A percentile compares a stretch with the other conserved stretches of the same genome.
Evolutionary conservation across 2,888 invertebrate genomes (phyloP).

Genomic region (Seira ritae): DNA sequence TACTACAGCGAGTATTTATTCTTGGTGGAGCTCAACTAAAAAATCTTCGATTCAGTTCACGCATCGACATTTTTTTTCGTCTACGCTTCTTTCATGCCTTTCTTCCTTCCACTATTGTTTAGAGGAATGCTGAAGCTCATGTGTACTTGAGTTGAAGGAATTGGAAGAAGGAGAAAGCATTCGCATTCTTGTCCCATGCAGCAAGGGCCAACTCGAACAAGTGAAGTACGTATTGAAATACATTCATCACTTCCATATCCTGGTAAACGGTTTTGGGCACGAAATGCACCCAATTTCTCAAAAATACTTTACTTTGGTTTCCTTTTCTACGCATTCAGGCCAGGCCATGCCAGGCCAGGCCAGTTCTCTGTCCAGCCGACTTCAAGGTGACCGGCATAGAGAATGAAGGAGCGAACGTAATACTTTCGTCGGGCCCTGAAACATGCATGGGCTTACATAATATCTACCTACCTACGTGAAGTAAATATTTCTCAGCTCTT

Average conservation of each 20-base stretch:
- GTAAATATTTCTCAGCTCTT: not conserved
- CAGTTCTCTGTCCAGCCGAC: not conserved
- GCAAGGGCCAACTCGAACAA: too few relatives aligned
- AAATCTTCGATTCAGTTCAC: conserved; percentile 49
- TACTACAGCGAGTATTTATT: not conserved
- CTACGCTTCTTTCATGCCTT: too few relatives aligned
- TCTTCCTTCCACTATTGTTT: too few relatives aligned
- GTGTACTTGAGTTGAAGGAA: too few relatives aligned
- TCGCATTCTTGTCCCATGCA: too few relatives aligned
- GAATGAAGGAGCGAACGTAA: not conserved
- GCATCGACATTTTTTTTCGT: conserved; percentile 21
- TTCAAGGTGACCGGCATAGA: conserved; percentile 55
- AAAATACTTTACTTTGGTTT: not conserved
- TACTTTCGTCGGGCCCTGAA: too few relatives aligned
- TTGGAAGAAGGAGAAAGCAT: too few relatives aligned
- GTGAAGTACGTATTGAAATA: too few relatives aligned
- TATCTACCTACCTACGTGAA: not conserved
- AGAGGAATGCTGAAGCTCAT: too few relatives aligned
- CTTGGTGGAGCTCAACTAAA: conserved; percentile 2
- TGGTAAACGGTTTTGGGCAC: conserved; percentile 20
- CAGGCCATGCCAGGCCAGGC: too few relatives aligned
- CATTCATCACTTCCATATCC: conserved; percentile 11
- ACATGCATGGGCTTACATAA: too few relatives aligned
- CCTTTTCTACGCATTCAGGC: conserved; percentile 14
- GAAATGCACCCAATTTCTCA: conserved; percentile 28